A percentile compares a stretch with the other conserved stretches of the same genome.
Evolutionary conservation across 2,113 vertebrate genomes (phyloP).

Genomic region (Falco punctatus): DNA sequence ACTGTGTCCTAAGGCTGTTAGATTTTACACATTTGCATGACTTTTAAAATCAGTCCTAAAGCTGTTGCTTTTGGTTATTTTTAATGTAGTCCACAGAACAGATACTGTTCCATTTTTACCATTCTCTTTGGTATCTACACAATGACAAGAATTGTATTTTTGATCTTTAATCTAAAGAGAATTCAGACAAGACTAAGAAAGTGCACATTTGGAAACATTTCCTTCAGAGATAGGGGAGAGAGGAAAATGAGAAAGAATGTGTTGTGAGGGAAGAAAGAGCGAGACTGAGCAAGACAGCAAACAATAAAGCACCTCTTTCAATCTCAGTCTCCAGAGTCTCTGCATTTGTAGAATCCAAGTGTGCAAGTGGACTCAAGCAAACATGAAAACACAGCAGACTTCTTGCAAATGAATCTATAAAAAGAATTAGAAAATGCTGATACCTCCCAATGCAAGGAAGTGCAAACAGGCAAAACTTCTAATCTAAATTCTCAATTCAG

Average conservation of each 20-base stretch:
- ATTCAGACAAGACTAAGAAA: constrained; percentile 39
- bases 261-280: background rate
- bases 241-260: background rate
- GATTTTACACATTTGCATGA: constrained; percentile 71
- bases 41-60: constrained; percentile 62
- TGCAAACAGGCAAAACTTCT: background rate
- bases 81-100: constrained; percentile 53
- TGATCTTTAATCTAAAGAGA: constrained; percentile 54
- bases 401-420: background rate
- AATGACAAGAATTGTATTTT: constrained; percentile 37
- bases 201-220: constrained; percentile 58
- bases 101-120: constrained; percentile 54
- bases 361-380: background rate
- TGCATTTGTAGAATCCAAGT: background rate
- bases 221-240: background rate
- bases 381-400: background rate
- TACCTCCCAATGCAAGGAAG: background rate
- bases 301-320: constrained; percentile 20
- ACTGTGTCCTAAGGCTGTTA: constrained; percentile 69
- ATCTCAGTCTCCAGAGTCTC: background rate
- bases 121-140: constrained; percentile 31
- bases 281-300: background rate
- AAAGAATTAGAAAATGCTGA: background rate
- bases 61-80: constrained; percentile 51
- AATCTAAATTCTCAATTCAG: background rate